Percentiles rank a stretch among this genome's conserved stretches.
These are phyloP conservation scores for Cisticola juncidis DNA, from an alignment of 2,113 vertebrate genomes.

Conservation along the genomic window DNA sequence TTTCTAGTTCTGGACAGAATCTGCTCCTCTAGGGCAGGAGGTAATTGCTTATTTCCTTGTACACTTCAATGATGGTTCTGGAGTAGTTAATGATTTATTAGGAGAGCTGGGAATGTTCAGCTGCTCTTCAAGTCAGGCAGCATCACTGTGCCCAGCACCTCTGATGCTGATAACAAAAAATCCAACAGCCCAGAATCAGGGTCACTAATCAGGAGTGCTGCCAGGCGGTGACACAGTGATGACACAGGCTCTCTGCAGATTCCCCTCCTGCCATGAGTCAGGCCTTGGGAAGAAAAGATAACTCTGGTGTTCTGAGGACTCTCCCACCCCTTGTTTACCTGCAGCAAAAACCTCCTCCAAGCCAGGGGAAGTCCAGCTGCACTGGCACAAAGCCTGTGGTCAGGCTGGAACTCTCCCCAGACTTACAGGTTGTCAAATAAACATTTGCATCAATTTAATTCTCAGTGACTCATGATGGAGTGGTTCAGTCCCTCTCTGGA, in stretches of 20 bases:
- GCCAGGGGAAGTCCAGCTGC: not conserved
- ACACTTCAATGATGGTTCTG: not conserved
- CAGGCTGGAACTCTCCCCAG: not conserved
- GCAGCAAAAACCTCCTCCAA: not conserved
- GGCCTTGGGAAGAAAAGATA: not conserved
- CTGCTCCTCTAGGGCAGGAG: conserved; percentile 34
- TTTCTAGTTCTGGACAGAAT: not conserved
- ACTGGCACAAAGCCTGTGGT: not conserved
- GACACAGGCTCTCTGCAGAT: not conserved
- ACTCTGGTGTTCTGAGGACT: not conserved
- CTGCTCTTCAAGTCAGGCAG: not conserved
- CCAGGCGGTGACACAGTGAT: not conserved
- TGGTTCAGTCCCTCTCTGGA: conserved; percentile 48
- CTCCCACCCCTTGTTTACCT: not conserved
- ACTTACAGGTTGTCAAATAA: conserved; percentile 24
- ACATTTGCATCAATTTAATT: conserved; percentile 56
- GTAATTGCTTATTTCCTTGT: conserved; percentile 52
- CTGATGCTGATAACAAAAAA: not conserved
- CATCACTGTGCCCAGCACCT: not conserved
- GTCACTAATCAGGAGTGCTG: not conserved
- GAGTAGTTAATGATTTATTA: conserved; percentile 51
- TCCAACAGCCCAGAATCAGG: not conserved
- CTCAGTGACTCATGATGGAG: conserved; percentile 52
- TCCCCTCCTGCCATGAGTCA: not conserved
- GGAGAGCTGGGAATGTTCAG: not conserved